Conservation (phyloP, 2,797 vertebrate genomes). For the Eurystomus glaucurus region DNA sequence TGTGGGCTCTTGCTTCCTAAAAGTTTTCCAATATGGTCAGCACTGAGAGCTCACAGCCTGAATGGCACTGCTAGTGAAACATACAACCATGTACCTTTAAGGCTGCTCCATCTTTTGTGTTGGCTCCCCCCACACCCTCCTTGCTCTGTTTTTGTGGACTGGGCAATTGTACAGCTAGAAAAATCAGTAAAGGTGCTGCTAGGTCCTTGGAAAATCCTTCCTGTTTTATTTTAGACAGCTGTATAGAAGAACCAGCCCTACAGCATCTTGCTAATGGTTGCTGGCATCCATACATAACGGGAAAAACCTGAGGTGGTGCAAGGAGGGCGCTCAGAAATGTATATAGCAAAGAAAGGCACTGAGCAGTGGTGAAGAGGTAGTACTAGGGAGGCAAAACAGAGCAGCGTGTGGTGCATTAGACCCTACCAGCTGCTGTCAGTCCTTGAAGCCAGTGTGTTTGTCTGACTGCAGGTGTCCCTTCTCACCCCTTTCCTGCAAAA, state of each 20-base stretch:
- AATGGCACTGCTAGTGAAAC: not conserved
- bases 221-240: not conserved
- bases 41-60: not conserved
- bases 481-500: not conserved
- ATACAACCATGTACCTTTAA: rapidly evolving
- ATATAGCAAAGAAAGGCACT: not conserved
- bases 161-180: not conserved
- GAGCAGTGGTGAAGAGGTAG: not conserved
- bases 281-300: not conserved
- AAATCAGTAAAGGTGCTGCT: not conserved
- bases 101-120: not conserved
- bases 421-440: not conserved
- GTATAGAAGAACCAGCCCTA: not conserved
- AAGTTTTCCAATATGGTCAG: not conserved
- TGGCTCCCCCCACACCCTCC: rapidly evolving
- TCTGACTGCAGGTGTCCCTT: not conserved
- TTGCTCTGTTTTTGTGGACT: not conserved
- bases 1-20: not conserved
- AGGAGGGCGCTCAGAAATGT: not conserved
- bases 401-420: not conserved
- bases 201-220: not conserved
- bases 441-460: rapidly evolving
- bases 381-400: not conserved
- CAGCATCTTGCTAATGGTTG: not conserved
- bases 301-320: not conserved